phyloP scores from a whole-genome alignment of 2,113 vertebrate genomes.

The Rostratula benghalensis region DNA sequence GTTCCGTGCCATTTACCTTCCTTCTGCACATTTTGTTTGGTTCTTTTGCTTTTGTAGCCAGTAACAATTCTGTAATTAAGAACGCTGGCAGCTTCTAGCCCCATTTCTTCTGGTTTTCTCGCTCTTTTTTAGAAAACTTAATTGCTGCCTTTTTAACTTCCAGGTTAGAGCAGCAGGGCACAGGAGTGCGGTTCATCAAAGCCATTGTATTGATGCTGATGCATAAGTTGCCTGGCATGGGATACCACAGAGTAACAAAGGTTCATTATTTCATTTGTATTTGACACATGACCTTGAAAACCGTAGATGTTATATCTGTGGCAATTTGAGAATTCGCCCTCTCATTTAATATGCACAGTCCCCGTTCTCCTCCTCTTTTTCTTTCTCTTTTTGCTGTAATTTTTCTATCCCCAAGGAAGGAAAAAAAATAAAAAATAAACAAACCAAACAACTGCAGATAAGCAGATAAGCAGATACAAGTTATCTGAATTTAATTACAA shows the following conservation, averaged over 20 bases:
- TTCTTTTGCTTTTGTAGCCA: constrained; percentile 1
- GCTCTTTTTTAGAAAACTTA: constrained; percentile 19
- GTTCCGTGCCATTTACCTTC: background rate
- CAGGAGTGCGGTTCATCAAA: constrained; percentile 29
- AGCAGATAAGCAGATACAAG: background rate
- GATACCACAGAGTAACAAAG: constrained; percentile 6
- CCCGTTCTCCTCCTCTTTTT: background rate
- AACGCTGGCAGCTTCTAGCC: background rate
- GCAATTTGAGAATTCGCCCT: background rate
- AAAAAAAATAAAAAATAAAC: background rate
- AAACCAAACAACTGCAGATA: too few species aligned
- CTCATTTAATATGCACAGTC: background rate
- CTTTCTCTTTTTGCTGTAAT: background rate
- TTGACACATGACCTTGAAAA: constrained; percentile 57
- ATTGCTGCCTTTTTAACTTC: constrained; percentile 30
- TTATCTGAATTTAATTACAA: constrained; percentile 1
- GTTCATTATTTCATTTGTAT: constrained; percentile 43
- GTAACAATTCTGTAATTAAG: constrained; percentile 1
- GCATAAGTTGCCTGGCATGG: background rate
- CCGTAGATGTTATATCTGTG: constrained; percentile 15
- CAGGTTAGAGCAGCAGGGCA: constrained; percentile 37
- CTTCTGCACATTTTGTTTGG: background rate
- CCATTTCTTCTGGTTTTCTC: background rate
- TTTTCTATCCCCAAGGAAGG: background rate
- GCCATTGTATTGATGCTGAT: background rate